These are phyloP conservation scores for Escarpia spicata DNA, from an alignment of 2,888 invertebrate species.

Conservation along the genomic window DNA sequence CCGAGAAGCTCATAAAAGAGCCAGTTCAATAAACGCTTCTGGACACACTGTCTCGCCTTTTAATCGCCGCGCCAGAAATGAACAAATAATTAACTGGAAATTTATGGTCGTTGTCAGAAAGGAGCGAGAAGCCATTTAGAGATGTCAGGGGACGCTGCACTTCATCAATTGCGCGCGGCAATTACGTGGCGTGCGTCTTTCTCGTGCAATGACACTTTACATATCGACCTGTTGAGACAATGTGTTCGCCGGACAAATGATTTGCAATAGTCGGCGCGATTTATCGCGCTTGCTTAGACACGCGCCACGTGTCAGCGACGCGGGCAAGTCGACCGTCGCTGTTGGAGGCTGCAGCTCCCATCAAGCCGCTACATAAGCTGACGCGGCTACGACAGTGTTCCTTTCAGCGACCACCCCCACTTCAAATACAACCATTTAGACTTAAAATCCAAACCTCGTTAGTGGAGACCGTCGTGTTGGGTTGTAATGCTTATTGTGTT, in stretches of 20 bases:
- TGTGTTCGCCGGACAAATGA: conserved; percentile 16
- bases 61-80: conserved; percentile 25
- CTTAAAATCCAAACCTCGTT: background rate
- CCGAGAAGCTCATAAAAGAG: background rate
- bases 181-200: background rate
- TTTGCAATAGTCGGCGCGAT: conserved; percentile 16
- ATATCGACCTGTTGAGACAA: conserved; percentile 16
- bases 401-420: background rate
- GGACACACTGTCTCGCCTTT: conserved; percentile 16
- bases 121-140: conserved; percentile 18
- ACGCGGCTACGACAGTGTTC: background rate
- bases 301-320: background rate
- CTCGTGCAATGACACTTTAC: conserved; percentile 7
- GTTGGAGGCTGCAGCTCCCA: background rate
- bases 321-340: background rate
- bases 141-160: conserved; percentile 16
- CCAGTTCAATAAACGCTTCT: background rate
- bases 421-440: background rate
- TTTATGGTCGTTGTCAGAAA: conserved; percentile 29
- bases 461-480: background rate
- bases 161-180: conserved; percentile 16
- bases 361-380: background rate
- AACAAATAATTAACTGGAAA: conserved; percentile 33
- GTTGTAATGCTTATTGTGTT: background rate
- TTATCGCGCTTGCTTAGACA: conserved; percentile 16